Evolutionary conservation across 2,113 vertebrate species (phyloP), one percentile per base, ranked within the genome.

Genomic region (Sylvietta virens): DNA sequence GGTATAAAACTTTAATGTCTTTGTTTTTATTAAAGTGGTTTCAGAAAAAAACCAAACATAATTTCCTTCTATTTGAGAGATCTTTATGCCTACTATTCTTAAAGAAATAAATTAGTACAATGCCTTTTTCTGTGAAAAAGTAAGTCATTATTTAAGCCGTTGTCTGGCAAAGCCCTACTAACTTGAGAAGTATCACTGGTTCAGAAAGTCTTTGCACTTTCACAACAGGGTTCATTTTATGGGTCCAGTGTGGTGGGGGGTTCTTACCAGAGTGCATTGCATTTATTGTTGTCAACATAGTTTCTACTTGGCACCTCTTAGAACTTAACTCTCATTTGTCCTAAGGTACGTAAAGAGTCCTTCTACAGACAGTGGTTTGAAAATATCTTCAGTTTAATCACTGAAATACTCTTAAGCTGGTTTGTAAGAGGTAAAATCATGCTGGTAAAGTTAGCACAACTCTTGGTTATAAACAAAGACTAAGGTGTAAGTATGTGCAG

Each of bases 21-120:
- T 88, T 92, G 88, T 83, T 94, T 92, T 92, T 89, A 84, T 73
- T 84, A 62, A 90, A 91, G 44, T 76, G n/a, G n/a, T 86, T 94
- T 79, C 11, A 66, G 37, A 37, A 66, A 77, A 71, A 87, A 56
- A 31, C 3, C 35, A 35, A 61, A 42, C 5, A 14, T 53, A 45
- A 20, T 42, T 16, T 71, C 9, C 6, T 71, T 57, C 28, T 81
- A 2, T 64, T 81, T 67, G 30, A 67, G 65, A 76, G 14, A 45
- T 76, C 28, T 65, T 76, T 14, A 23, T 47, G 35, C 35, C 30
- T 83, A 10, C 11, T 81, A 11, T 84, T 77, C 54, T 88, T 70
- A 58, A 80, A 89, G n/a, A 31, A 44, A 18, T 83, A 94, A 66
- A 70, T 54, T 3, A 62, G 19, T 57, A 42, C 3, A 11, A 28